Conservation (phyloP, 2,888 invertebrate genomes). For the Aphidoletes aphidimyza region DNA sequence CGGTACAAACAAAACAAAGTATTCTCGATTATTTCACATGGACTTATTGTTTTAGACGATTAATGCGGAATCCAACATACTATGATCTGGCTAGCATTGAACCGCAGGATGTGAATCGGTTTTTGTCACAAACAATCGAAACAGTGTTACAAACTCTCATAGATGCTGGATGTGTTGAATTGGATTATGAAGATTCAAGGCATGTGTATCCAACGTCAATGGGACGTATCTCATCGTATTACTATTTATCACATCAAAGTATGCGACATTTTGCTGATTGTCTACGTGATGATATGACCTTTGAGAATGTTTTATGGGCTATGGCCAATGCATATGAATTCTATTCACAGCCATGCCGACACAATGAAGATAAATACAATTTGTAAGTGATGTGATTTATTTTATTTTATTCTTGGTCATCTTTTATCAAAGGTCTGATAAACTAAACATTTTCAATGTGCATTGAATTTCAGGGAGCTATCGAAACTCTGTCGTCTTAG, state of each 20-base stretch:
- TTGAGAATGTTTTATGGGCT: constrained; percentile 80
- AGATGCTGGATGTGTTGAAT: constrained; percentile 81
- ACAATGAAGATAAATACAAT: constrained; percentile 95
- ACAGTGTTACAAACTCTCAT: constrained; percentile 77
- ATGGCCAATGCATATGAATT: constrained; percentile 90
- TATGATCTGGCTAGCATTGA: constrained; percentile 83
- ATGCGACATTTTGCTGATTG: constrained; percentile 83
- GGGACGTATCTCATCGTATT: constrained; percentile 95
- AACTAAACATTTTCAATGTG: background rate
- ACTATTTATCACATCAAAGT: constrained; percentile 93
- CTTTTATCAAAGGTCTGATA: too few species aligned
- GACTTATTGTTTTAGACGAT: constrained; percentile 96
- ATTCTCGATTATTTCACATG: constrained; percentile 97
- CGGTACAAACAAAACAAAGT: constrained; percentile 90
- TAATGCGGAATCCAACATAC: constrained; percentile 92
- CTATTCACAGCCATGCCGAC: constrained; percentile 93
- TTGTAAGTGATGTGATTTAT: constrained; percentile 70
- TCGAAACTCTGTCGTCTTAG: constrained; percentile 79
- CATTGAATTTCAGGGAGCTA: constrained; percentile 74
- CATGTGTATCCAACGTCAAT: constrained; percentile 73
- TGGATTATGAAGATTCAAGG: constrained; percentile 73
- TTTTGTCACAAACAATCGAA: constrained; percentile 84
- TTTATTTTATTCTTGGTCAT: background rate
- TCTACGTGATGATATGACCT: constrained; percentile 72
- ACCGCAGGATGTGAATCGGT: constrained; percentile 76